Percentiles rank a stretch among this genome's conserved stretches.
phyloP scores from a whole-genome alignment of 2,888 invertebrate genomes.

The Prenolepis imparis region DNA sequence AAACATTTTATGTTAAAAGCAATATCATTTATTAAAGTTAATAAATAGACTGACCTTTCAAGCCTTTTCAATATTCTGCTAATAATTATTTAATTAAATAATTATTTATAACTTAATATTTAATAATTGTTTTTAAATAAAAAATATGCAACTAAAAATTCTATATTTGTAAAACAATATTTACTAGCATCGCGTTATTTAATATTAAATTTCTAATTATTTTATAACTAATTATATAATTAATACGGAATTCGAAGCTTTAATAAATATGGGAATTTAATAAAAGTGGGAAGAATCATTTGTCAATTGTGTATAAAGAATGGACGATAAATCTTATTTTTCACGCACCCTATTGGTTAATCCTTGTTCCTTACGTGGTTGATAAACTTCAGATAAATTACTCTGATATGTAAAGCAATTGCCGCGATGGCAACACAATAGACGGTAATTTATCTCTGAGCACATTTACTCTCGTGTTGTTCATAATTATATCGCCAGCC shows the following conservation, averaged over 20 bases:
- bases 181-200: not conserved
- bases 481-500: constrained; percentile 54
- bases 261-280: not conserved
- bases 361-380: constrained; percentile 15
- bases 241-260: too few relatives aligned
- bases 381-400: constrained; percentile 66
- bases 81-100: constrained; percentile 23
- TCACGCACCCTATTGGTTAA: not conserved
- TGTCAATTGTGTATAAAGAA: not conserved
- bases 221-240: constrained; percentile 2
- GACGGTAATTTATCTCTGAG: constrained; percentile 63
- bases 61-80: not conserved
- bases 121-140: constrained; percentile 12
- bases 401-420: constrained; percentile 58
- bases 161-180: not conserved
- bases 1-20: constrained; percentile 14
- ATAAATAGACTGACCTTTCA: not conserved
- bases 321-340: constrained; percentile 5
- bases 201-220: not conserved
- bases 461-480: constrained; percentile 57
- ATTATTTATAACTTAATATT: constrained; percentile 12
- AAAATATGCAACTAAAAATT: constrained; percentile 12
- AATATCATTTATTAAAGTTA: constrained; percentile 1
- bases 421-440: constrained; percentile 58
- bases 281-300: not conserved